phyloP scores from a whole-genome alignment of 2,888 invertebrate genomes.

The Eledona agricola region DNA sequence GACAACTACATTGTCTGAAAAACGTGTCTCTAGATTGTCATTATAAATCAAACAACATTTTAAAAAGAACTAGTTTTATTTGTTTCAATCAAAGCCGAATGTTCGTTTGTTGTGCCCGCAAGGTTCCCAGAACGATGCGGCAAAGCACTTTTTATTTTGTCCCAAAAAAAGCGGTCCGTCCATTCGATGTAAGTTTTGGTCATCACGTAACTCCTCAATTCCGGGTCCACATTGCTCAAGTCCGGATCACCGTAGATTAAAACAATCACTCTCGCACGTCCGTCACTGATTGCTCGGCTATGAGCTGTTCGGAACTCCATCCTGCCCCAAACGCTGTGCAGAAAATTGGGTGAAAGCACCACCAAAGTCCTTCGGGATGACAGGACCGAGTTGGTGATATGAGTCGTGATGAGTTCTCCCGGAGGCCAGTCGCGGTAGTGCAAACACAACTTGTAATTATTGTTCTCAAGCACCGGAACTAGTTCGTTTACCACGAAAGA shows the following conservation, averaged over 20 bases:
- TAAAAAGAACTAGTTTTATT: too few relatives aligned
- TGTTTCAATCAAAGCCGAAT: background rate
- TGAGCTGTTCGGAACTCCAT: conserved; percentile 79
- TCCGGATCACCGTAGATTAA: conserved; percentile 76
- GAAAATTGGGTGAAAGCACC: conserved; percentile 73
- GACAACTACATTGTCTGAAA: conserved; percentile 12
- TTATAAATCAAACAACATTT: background rate
- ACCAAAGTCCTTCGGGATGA: conserved; percentile 74
- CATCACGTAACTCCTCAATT: conserved; percentile 73
- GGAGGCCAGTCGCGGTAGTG: conserved; percentile 78
- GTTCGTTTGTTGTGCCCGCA: background rate
- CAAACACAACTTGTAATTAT: conserved; percentile 73
- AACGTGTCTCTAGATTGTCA: background rate
- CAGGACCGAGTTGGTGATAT: conserved; percentile 75
- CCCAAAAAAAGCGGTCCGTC: conserved; percentile 84
- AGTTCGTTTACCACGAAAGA: conserved; percentile 72
- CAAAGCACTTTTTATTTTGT: conserved; percentile 75
- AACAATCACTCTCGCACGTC: conserved; percentile 67
- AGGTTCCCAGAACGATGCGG: conserved; percentile 65
- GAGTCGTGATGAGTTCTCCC: conserved; percentile 76
- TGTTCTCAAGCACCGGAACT: conserved; percentile 71
- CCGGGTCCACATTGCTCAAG: conserved; percentile 68
- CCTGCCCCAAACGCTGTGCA: conserved; percentile 77
- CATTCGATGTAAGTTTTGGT: conserved; percentile 82
- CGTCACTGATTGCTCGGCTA: conserved; percentile 54